These are phyloP conservation scores for Thera britannica DNA, from an alignment of 2,888 invertebrate genomes.

Conservation along the genomic window DNA sequence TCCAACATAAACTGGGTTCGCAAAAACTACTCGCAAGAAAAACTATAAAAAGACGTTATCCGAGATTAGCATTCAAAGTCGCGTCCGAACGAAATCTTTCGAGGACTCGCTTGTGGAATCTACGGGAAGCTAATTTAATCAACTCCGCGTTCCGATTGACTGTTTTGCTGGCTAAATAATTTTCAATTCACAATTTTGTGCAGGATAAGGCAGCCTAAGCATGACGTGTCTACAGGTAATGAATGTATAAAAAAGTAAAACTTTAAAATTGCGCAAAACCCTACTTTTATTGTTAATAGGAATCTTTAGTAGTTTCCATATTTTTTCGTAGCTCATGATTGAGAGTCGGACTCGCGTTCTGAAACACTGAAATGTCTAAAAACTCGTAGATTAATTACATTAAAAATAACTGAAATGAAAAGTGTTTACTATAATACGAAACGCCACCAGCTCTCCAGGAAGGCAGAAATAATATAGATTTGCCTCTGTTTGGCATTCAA, in stretches of 20 bases:
- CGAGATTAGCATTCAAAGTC: slow-evolving; percentile 37
- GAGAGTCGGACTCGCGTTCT: no score
- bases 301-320: no score
- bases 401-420: not conserved
- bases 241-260: no score
- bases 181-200: not conserved
- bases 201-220: no score
- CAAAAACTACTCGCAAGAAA: slow-evolving; percentile 27
- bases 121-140: slow-evolving; percentile 27
- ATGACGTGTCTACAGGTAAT: no score
- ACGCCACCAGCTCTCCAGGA: not conserved
- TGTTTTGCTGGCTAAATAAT: not conserved
- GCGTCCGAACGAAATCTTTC: slow-evolving; percentile 19
- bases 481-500: not conserved
- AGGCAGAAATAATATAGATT: not conserved
- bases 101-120: slow-evolving; percentile 15
- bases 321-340: no score
- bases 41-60: slow-evolving; percentile 32
- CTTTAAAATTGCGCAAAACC: no score
- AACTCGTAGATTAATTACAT: not conserved
- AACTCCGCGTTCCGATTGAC: slow-evolving; percentile 11
- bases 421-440: not conserved
- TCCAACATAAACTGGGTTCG: slow-evolving; percentile 18
- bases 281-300: no score
- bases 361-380: no score